Conservation (phyloP, 2,888 invertebrate species). For the Eucriotettix oculatus region DNA sequence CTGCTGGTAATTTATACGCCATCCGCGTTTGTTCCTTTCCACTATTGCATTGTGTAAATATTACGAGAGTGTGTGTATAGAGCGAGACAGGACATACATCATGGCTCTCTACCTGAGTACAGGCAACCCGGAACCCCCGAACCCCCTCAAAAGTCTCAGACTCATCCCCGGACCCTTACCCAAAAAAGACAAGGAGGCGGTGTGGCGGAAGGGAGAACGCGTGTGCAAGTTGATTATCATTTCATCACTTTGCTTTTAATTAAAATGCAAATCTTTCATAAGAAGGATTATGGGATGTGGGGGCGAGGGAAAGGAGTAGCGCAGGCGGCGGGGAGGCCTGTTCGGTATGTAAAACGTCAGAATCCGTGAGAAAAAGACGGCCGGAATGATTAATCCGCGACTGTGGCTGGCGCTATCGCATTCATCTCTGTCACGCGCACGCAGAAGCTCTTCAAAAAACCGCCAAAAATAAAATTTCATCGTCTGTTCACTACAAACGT, state of each 20-base stretch:
- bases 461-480: too few relatives aligned
- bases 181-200: background rate
- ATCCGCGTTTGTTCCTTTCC: background rate
- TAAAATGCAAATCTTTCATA: constrained; percentile 38
- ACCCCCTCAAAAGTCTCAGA: too few relatives aligned
- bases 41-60: background rate
- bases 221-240: constrained; percentile 30
- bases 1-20: background rate
- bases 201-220: constrained; percentile 1
- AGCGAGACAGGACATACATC: background rate
- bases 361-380: constrained; percentile 3
- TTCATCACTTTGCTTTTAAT: constrained; percentile 42
- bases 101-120: background rate
- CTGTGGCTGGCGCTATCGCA: background rate
- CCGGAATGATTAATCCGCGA: constrained; percentile 8
- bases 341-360: constrained; percentile 10
- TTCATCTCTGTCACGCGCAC: background rate
- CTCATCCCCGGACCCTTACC: too few relatives aligned
- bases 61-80: background rate
- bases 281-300: constrained; percentile 14
- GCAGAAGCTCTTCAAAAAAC: background rate
- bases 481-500: too few relatives aligned
- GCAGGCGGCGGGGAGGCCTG: background rate
- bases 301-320: constrained; percentile 3
- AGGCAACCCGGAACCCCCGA: too few relatives aligned